Percentiles rank a stretch among this genome's conserved stretches.
These are phyloP conservation scores for Zygaena filipendulae DNA, from an alignment of 2,888 invertebrate genomes.

Conservation along the genomic window DNA sequence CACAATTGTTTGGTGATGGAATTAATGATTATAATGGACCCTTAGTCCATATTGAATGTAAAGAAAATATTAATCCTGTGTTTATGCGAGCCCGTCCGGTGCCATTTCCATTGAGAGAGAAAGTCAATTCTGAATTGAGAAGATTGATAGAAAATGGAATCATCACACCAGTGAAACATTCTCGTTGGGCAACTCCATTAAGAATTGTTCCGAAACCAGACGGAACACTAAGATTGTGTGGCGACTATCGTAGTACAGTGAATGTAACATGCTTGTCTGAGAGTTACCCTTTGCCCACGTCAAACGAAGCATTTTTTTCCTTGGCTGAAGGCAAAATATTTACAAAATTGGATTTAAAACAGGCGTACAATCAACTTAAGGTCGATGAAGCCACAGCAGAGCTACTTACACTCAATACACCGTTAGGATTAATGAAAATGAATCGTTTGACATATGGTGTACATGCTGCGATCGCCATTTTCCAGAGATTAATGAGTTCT, in stretches of 20 bases:
- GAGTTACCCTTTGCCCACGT: conserved; percentile 12
- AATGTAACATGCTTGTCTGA: conserved; percentile 10
- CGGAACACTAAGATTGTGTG: conserved; percentile 14
- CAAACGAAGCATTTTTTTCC: conserved; percentile 11
- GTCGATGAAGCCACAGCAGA: conserved; percentile 12
- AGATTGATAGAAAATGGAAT: conserved; percentile 3
- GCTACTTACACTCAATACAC: conserved; percentile 13
- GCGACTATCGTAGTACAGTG: conserved; percentile 13
- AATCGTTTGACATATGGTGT: conserved; percentile 14
- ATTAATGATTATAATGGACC: too few species aligned
- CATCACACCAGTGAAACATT: conserved; percentile 12
- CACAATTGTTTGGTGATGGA: too few species aligned
- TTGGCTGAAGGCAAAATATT: conserved; percentile 15
- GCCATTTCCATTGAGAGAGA: conserved; percentile 1
- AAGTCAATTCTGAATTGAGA: conserved; percentile 2
- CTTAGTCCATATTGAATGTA: too few species aligned
- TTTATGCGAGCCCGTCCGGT: conserved; percentile 3
- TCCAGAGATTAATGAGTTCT: conserved; percentile 15
- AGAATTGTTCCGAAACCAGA: conserved; percentile 9
- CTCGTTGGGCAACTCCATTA: conserved; percentile 14
- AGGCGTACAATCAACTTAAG: conserved; percentile 16
- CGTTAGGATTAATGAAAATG: conserved; percentile 14
- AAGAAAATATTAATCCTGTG: too few species aligned
- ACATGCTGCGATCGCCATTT: conserved; percentile 14
- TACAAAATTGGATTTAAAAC: conserved; percentile 17